Conservation (phyloP, 2,113 vertebrate species). For the Crotalus horridus region DNA sequence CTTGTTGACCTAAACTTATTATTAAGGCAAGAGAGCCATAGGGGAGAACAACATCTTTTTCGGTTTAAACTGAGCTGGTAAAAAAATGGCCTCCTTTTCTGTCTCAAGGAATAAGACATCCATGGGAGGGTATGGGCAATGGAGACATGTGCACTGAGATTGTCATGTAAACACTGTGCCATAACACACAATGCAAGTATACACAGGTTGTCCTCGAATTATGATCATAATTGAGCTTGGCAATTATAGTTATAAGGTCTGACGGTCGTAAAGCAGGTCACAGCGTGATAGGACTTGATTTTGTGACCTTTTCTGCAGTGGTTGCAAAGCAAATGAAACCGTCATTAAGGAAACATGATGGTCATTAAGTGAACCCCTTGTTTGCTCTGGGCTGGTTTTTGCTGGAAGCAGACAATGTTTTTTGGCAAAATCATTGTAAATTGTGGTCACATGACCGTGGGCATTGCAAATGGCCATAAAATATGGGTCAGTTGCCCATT, state of each 20-base stretch:
- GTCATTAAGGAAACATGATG: not conserved
- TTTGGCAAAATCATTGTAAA: not conserved
- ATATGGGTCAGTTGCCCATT: not conserved
- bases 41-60: slow-evolving; percentile 13
- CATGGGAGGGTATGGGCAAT: not conserved
- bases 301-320: not conserved
- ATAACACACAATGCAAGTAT: not conserved
- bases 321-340: not conserved
- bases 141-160: not conserved
- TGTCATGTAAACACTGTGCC: not conserved
- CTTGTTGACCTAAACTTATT: slow-evolving; percentile 39
- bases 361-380: not conserved
- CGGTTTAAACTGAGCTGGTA: slow-evolving; percentile 21
- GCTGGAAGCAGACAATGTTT: not conserved
- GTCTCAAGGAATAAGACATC: not conserved
- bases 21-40: slow-evolving; percentile 29
- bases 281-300: not conserved
- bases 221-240: not conserved
- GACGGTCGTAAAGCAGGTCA: not conserved
- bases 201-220: not conserved
- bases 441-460: not conserved
- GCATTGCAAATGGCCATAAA: not conserved
- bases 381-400: not conserved
- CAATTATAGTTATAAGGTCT: not conserved
- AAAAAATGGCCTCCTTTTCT: slow-evolving; percentile 19